Percentiles rank a stretch among this genome's conserved stretches.
Evolutionary conservation across 1,140 invertebrate species (phyloP).

Genomic region (Lasioglossum baleicum): DNA sequence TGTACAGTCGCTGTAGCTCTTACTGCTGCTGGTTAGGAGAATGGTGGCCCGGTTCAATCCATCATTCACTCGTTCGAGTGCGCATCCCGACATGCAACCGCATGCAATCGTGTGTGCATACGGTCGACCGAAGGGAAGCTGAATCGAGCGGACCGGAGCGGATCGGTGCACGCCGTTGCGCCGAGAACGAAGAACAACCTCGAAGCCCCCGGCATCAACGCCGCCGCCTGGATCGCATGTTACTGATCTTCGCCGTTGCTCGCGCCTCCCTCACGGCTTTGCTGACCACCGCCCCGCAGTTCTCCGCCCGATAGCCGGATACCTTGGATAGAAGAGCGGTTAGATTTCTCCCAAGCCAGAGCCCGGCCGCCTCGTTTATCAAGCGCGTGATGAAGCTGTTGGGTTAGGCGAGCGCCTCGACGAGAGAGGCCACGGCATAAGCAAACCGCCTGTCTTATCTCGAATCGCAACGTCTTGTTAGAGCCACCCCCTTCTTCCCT

Average conservation of each 20-base stretch:
- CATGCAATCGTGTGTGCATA: constrained; percentile 41
- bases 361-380: constrained; percentile 67
- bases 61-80: constrained; percentile 58
- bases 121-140: constrained; percentile 39
- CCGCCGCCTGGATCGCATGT: constrained; percentile 1
- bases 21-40: background rate
- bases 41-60: constrained; percentile 42
- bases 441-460: constrained; percentile 62
- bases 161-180: background rate
- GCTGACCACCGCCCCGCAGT: constrained; percentile 28
- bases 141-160: constrained; percentile 38
- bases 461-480: constrained; percentile 64
- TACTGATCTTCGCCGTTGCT: constrained; percentile 41
- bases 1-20: too few relatives aligned
- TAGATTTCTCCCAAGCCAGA: constrained; percentile 48
- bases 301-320: background rate
- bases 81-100: constrained; percentile 51
- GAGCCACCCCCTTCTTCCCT: background rate
- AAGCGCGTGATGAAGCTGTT: constrained; percentile 71
- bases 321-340: constrained; percentile 60
- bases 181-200: background rate
- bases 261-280: background rate
- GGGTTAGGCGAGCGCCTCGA: constrained; percentile 49
- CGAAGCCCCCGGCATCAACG: background rate
- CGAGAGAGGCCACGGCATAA: constrained; percentile 49